These are phyloP conservation scores for Aphrocallistes beatrix DNA, from an alignment of 37 sponge, comb jelly and placozoan genomes.

Conservation along the genomic window DNA sequence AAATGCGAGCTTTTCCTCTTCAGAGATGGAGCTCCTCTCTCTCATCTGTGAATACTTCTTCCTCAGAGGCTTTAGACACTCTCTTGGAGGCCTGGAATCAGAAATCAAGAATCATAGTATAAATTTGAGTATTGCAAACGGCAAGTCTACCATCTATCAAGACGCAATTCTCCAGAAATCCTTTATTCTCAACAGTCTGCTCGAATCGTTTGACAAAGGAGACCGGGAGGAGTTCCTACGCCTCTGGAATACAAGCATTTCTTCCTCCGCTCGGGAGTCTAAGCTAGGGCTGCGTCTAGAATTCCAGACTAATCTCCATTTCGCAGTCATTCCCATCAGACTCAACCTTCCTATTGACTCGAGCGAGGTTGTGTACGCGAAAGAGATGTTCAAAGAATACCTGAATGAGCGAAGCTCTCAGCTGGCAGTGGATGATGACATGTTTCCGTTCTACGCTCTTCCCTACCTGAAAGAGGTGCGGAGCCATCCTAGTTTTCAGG, in stretches of 20 bases:
- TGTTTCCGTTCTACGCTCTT: slow-evolving; percentile 58
- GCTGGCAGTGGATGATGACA: slow-evolving; percentile 42
- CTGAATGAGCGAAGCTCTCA: slow-evolving; percentile 35
- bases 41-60: slow-evolving; percentile 6
- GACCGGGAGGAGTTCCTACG: neutral
- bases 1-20: neutral
- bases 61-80: neutral
- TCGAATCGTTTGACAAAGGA: neutral
- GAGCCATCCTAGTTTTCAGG: slow-evolving; percentile 50
- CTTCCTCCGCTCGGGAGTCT: neutral
- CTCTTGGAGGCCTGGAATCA: neutral
- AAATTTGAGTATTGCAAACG: neutral
- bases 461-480: slow-evolving; percentile 56
- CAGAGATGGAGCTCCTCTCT: slow-evolving; percentile 2
- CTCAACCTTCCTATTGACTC: neutral
- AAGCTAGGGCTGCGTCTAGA: neutral
- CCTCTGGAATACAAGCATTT: neutral
- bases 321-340: neutral
- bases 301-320: neutral
- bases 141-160: neutral
- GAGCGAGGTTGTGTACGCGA: neutral
- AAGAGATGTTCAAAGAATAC: slow-evolving; percentile 48
- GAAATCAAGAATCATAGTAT: neutral
- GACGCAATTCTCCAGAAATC: neutral
- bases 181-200: neutral